Conservation (phyloP, 2,113 vertebrate species). For the Lynx canadensis region DNA sequence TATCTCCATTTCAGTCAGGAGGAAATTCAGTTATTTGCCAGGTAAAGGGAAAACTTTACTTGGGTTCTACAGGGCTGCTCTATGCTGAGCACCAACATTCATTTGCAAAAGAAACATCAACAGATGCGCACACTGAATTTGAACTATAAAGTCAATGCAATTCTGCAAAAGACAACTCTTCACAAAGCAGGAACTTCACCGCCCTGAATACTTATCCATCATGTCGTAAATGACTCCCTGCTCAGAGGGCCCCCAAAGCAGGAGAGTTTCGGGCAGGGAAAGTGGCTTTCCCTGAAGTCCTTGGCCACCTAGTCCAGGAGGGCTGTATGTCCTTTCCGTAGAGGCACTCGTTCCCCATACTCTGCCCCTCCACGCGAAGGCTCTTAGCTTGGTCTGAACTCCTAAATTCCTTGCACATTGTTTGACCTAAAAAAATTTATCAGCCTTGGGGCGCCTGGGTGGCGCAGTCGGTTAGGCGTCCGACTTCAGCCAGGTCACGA, state of each 20-base stretch:
- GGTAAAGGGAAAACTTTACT: background rate
- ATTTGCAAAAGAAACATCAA: background rate
- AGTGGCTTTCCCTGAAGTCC: background rate
- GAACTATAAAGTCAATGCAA: background rate
- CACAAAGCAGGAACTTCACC: background rate
- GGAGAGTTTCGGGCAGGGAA: background rate
- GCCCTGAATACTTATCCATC: background rate
- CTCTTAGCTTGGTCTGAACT: background rate
- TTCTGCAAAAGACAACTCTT: background rate
- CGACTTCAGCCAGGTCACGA: too few species aligned
- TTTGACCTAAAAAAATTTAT: background rate
- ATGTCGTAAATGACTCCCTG: background rate
- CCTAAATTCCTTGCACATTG: background rate
- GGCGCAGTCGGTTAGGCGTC: too few species aligned
- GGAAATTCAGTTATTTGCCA: background rate
- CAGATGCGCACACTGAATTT: background rate
- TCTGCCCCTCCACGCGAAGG: background rate
- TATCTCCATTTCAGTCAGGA: background rate
- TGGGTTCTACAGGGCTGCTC: background rate
- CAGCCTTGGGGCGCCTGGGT: too few species aligned
- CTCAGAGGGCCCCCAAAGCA: background rate
- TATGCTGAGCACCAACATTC: background rate
- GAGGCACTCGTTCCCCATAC: background rate
- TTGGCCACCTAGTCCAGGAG: background rate
- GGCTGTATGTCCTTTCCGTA: background rate